Percentiles rank a stretch among this genome's conserved stretches.
Evolutionary conservation across 2,797 vertebrate genomes (phyloP).

Genomic region (Falco cherrug): DNA sequence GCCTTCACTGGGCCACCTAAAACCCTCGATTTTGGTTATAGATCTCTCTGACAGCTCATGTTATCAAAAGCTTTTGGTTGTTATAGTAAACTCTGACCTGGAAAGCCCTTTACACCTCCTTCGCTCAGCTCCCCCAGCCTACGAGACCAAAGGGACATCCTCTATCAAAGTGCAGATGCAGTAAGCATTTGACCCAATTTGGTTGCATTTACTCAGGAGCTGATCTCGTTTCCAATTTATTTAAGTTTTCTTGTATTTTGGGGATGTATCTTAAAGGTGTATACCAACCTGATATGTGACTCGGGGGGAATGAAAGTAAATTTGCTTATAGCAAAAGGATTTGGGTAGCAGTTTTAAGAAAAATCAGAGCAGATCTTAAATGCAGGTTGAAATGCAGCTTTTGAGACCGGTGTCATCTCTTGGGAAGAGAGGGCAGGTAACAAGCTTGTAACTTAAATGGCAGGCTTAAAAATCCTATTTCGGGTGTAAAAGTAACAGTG

Average conservation of each 20-base stretch:
- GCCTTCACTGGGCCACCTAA: not conserved
- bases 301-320: not conserved
- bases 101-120: not conserved
- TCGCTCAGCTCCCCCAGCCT: not conserved
- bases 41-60: not conserved
- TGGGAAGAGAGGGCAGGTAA: not conserved
- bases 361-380: not conserved
- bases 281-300: not conserved
- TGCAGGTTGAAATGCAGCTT: not conserved
- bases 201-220: not conserved
- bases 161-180: not conserved
- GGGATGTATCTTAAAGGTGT: not conserved
- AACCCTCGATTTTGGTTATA: not conserved
- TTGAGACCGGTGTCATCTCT: not conserved
- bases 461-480: not conserved
- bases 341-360: not conserved
- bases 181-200: not conserved
- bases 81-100: not conserved
- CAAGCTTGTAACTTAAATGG: not conserved
- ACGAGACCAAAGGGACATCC: not conserved
- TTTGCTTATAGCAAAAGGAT: not conserved
- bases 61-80: not conserved
- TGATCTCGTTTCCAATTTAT: slow-evolving; percentile 21
- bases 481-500: not conserved
- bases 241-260: not conserved